Conservation (phyloP, 2,797 vertebrate genomes). For the Geranospiza caerulescens region DNA sequence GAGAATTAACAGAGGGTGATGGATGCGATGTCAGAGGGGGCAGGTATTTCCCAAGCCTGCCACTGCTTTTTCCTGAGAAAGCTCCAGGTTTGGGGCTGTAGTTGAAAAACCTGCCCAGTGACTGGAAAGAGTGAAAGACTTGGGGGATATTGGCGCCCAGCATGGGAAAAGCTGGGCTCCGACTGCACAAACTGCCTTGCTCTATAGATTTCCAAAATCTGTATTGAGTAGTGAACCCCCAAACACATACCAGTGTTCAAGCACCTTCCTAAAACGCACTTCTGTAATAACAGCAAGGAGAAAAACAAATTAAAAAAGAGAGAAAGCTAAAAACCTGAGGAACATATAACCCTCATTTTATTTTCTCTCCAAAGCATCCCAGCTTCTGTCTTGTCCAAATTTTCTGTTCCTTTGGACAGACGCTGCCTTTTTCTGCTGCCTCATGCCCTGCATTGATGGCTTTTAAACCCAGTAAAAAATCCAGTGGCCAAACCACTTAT, state of each 20-base stretch:
- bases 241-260: not conserved
- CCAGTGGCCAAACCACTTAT: not conserved
- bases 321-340: not conserved
- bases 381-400: not conserved
- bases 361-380: not conserved
- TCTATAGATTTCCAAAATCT: not conserved
- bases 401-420: not conserved
- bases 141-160: fast-evolving
- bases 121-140: not conserved
- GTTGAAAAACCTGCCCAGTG: not conserved
- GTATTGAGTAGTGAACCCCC: not conserved
- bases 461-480: not conserved
- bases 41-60: not conserved
- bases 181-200: not conserved
- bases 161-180: not conserved
- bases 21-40: not conserved
- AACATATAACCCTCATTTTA: not conserved
- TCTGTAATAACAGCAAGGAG: not conserved
- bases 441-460: fast-evolving
- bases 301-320: not conserved
- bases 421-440: not conserved
- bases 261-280: not conserved
- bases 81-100: not conserved
- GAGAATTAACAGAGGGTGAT: not conserved
- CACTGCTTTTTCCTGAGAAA: not conserved